These are phyloP conservation scores for Botia almorhae DNA, from an alignment of 2,797 vertebrate genomes.

Conservation along the genomic window DNA sequence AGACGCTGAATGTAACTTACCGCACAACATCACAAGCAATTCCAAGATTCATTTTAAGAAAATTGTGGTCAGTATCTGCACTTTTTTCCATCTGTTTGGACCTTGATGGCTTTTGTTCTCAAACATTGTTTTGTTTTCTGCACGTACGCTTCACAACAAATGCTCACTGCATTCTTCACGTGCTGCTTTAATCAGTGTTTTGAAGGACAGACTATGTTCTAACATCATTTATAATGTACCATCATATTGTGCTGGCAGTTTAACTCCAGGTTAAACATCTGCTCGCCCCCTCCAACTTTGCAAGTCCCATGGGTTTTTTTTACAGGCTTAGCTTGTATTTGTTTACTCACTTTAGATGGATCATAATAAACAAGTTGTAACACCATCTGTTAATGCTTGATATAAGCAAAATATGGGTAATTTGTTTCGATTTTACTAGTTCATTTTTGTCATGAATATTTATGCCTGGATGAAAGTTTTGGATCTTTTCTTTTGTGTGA, in stretches of 20 bases:
- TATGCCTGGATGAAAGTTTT: neutral
- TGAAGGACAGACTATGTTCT: neutral
- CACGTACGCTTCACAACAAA: neutral
- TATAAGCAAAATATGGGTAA: neutral
- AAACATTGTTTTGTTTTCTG: slow-evolving; percentile 6
- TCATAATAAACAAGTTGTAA: slow-evolving; percentile 1
- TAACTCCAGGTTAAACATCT: slow-evolving; percentile 2
- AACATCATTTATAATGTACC: slow-evolving; percentile 7
- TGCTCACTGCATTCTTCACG: neutral
- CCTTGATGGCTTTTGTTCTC: neutral
- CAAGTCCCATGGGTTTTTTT: neutral
- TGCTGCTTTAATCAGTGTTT: neutral
- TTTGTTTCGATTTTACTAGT: neutral
- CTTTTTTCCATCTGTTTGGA: neutral
- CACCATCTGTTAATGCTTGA: slow-evolving; percentile 29
- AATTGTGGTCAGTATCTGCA: neutral
- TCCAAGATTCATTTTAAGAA: neutral
- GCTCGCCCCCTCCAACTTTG: neutral
- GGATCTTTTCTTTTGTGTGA: neutral
- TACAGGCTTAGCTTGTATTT: neutral
- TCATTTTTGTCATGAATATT: neutral
- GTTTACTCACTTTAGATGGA: neutral
- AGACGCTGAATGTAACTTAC: too few species aligned
- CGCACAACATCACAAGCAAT: too few species aligned
- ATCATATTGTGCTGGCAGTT: neutral